Conservation (phyloP, 2,113 vertebrate species). For the Felis catus region F.catus_Fca126_mat1.0 CM031416.1:23499501-23500000, state of each 20-base stretch:
- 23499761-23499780: not conserved
- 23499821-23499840: not conserved
- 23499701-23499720: not conserved
- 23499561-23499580: not conserved
- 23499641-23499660: not conserved
- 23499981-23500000: not conserved
- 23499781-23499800: no score
- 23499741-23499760: not conserved
- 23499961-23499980: not conserved
- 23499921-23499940: not conserved
- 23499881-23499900: not conserved
- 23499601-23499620: not conserved
- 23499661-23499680: not conserved
- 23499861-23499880: not conserved
- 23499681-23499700: not conserved
- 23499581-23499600: not conserved
- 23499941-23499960: not conserved
- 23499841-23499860: not conserved
- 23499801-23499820: not conserved
- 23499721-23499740: not conserved
- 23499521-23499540: not conserved
- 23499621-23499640: not conserved
- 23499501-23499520: not conserved
- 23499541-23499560: not conserved
- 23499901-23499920: accelerated